A percentile compares a stretch with the other conserved stretches of the same genome.
Conservation (phyloP, 2,797 vertebrate species). For the Chiropotes sagulatus region DNA sequence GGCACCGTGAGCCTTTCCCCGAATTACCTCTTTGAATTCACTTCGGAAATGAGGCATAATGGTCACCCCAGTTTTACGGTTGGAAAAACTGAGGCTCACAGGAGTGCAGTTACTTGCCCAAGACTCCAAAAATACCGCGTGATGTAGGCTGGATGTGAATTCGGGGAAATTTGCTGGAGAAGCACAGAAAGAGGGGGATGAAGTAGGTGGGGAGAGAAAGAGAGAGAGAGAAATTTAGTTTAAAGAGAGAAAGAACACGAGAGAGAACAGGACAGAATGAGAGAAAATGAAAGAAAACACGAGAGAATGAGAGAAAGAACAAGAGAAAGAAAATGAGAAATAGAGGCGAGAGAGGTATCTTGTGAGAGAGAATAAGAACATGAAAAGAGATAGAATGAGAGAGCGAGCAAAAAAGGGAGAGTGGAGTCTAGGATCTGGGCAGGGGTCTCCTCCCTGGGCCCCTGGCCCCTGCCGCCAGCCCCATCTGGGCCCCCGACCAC, state of each 20-base stretch:
- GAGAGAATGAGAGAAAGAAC: too few species aligned
- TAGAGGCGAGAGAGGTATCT: too few species aligned
- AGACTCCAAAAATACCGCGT: neutral
- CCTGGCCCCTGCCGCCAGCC: too few species aligned
- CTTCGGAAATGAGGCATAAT: neutral
- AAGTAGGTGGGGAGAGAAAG: accelerated
- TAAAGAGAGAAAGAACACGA: neutral
- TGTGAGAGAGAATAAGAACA: neutral
- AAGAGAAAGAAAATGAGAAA: too few species aligned
- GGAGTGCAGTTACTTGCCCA: neutral
- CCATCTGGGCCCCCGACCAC: neutral
- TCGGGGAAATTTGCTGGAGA: accelerated
- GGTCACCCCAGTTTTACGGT: accelerated
- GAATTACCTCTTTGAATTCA: neutral
- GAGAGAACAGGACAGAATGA: neutral
- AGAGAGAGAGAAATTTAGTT: neutral
- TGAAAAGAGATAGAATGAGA: accelerated
- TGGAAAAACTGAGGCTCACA: neutral
- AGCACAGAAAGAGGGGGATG: neutral
- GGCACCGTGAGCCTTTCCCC: accelerated
- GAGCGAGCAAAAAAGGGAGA: neutral
- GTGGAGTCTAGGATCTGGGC: too few species aligned
- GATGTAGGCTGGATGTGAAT: neutral
- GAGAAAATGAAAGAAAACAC: neutral
- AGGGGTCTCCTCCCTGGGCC: neutral